phyloP scores from a whole-genome alignment of 2,797 vertebrate species.

The Tokudaia tokunoshimensis region DNA sequence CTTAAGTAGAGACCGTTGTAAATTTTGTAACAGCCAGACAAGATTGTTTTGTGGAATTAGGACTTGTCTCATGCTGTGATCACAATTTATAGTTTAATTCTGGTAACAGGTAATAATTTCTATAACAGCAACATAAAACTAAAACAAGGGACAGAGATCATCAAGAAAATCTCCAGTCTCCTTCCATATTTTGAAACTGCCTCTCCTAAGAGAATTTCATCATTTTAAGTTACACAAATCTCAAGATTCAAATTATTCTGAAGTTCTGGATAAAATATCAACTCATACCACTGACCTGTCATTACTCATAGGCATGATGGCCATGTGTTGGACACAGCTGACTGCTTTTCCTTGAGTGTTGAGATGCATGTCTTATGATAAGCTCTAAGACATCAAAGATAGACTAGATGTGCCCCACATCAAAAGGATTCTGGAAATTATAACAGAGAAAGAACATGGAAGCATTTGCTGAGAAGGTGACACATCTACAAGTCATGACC shows the following conservation, averaged over 20 bases:
- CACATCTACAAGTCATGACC: not conserved
- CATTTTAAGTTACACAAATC: not conserved
- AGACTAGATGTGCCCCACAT: not conserved
- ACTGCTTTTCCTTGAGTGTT: not conserved
- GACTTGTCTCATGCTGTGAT: not conserved
- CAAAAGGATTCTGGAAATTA: not conserved
- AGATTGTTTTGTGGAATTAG: not conserved
- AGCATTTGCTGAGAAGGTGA: not conserved
- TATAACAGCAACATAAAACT: constrained; percentile 5
- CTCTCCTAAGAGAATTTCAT: not conserved
- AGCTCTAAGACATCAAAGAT: not conserved
- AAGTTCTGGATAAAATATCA: constrained; percentile 13
- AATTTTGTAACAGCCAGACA: not conserved
- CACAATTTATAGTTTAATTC: constrained; percentile 30
- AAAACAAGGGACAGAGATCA: not conserved
- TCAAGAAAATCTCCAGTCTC: not conserved
- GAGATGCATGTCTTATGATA: not conserved
- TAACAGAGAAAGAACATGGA: not conserved
- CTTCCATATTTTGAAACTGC: not conserved
- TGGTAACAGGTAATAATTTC: not conserved
- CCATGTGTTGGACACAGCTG: not conserved
- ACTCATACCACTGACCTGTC: not conserved
- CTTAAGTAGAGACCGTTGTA: not conserved
- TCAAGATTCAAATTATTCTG: not conserved
- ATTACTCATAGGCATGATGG: not conserved